Conservation (phyloP, 2,888 invertebrate species). For the Sesamia inferens region DNA sequence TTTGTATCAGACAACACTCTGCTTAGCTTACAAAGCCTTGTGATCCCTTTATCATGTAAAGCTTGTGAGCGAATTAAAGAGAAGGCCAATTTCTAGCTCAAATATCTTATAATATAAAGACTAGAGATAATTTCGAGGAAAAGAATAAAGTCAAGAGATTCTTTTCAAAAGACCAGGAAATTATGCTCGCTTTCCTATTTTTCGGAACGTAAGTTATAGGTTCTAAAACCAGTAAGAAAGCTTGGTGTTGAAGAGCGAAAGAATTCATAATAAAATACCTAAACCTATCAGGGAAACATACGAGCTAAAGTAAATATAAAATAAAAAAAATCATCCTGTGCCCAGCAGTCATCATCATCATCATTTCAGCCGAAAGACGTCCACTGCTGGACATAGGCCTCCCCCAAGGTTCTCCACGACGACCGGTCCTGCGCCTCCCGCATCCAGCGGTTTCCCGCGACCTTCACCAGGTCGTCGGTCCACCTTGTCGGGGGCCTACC, state of each 20-base stretch:
- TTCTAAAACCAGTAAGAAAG: constrained; percentile 2
- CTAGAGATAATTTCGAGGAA: constrained; percentile 33
- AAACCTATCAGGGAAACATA: no score
- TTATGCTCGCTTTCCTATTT: constrained; percentile 5
- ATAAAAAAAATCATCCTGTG: no score
- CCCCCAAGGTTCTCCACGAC: no score
- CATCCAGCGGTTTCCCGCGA: no score
- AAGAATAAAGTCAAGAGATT: not conserved
- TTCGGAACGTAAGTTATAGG: not conserved
- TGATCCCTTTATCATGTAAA: constrained; percentile 63
- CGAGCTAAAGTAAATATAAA: no score
- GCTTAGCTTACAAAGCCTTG: constrained; percentile 54
- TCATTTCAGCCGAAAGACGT: no score
- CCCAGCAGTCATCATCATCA: no score
- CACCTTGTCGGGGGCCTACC: no score
- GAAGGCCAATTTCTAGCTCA: constrained; percentile 52
- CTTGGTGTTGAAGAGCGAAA: not conserved
- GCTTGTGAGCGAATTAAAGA: constrained; percentile 58
- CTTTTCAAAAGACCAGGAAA: constrained; percentile 13
- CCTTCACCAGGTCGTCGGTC: no score
- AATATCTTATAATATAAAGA: constrained; percentile 51
- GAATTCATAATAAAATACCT: no score
- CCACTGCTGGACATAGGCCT: no score
- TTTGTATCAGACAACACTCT: constrained; percentile 55
- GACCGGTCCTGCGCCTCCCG: no score